Evolutionary conservation across 1,140 invertebrate genomes (phyloP), one percentile per base, ranked within the genome.

Genomic region (Cotesia vestalis): DNA sequence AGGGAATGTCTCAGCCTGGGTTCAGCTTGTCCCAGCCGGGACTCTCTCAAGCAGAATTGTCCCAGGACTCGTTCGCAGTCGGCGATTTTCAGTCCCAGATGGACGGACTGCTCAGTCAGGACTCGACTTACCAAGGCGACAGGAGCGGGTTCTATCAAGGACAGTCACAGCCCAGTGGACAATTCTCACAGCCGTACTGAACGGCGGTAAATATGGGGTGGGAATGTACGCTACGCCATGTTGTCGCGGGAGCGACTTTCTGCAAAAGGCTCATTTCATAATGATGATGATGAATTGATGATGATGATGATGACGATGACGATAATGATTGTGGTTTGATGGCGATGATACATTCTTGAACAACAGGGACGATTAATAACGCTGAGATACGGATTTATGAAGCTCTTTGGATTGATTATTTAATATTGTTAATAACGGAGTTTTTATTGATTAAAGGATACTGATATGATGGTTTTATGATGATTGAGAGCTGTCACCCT

Each of bases 81-180:
- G 94, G 94, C 74, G 95, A 97, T 75, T 95, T 96, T 83, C 95
- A 96, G 78, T 97, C 95, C 36, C 96, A 98, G 85, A 95, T 96
- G 88, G 96, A 98, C 81, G 95, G 95, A 57, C 89, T 98, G 72
- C 87, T 98, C 75, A 98, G 96, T 4, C 96, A 98, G 87, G 96
- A 98, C 87, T 97, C 95, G 6, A 95, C 94, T 73, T 97, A 96
- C 87, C 95, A 96, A 86, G 93, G 91, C 61, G 93, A 93, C 77
- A 88, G 92, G 69, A 90, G 90, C 71, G 90, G 90, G 67, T 93
- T 91, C 78, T 92, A 92, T 85, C 88, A 89, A 75, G 91, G 89
- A 76, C 89, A 89, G 72, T 91, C 90, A 77, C 89, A 90, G 76
- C 77, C 81, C 20, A 84, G 85, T 62, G 89, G 88, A 80, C 89